Evolutionary conservation across 1,140 invertebrate species (phyloP), one percentile per base, ranked within the genome.

Genomic region (Anagrus nilaparvatae): DNA sequence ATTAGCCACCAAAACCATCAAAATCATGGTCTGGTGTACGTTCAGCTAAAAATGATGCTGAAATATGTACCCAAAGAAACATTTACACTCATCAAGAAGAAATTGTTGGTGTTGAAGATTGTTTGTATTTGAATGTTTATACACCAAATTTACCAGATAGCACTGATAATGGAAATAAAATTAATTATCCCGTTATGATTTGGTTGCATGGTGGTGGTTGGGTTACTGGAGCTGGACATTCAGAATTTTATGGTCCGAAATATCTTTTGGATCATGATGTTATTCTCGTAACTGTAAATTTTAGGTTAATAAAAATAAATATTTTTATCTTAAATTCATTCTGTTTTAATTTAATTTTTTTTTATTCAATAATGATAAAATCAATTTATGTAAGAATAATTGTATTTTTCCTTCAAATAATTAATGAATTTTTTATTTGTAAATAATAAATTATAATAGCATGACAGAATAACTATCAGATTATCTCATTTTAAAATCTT

Each of bases 121-220:
- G 89, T 49, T 70, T 92, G 2, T 89, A 86, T 51, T 60, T 92
- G 1, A 92, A 92, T 54, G 81, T 92, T 8, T 90, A 88, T 56
- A 78, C 81, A 3, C 86, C 85, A 8, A 69, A 73, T 53, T 25
- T 60, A 20, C 47, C 50, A 3, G 21, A 28, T 0, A 37, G 24
- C 0, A 24, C 40, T 5, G 31, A 39, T 1, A 37, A 40, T 17
- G 29, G 17, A 7, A 16, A 39, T 12, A 45, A 28, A 16, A 31
- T 8, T 4, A 48, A 50, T 29, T 62, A 58, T 33, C 79, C 82
- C 0, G 81, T 85, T 0, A 82, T 87, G 79, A 70, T 87, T 12
- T 85, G 78, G 63, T 74, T 84, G 41, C 82, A 85, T 43, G 82
- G 82, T 3, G 81, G 83, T 8, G 82, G 81, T 7, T 85, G 77